phyloP scores from a whole-genome alignment of 2,888 invertebrate genomes.

The Selenia dentaria region DNA sequence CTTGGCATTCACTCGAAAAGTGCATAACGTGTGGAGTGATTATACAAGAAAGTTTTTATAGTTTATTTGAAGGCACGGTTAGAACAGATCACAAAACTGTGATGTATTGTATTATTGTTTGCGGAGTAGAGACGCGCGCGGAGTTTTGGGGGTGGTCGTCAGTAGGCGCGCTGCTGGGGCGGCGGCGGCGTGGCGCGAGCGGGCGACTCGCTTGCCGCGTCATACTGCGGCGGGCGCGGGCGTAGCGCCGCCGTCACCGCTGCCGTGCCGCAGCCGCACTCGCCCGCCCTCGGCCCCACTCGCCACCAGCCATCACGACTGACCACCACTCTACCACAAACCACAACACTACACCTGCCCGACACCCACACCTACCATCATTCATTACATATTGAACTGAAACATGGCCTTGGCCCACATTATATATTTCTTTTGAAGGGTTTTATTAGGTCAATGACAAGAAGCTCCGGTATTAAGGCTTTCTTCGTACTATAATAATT shows the following conservation, averaged over 20 bases:
- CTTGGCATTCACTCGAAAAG: slow-evolving; percentile 23
- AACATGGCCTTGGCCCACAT: slow-evolving; percentile 74
- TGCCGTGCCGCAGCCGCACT: slow-evolving; percentile 42
- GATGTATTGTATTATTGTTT: slow-evolving; percentile 35
- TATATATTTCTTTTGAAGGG: slow-evolving; percentile 54
- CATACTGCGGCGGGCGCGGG: slow-evolving; percentile 70
- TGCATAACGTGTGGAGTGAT: slow-evolving; percentile 21
- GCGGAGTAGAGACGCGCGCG: slow-evolving; percentile 24
- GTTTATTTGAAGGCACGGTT: slow-evolving; percentile 61
- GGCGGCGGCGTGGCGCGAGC: slow-evolving; percentile 51
- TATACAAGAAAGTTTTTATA: slow-evolving; percentile 6
- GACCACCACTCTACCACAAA: slow-evolving; percentile 12
- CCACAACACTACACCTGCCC: slow-evolving; percentile 2
- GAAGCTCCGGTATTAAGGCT: slow-evolving; percentile 19
- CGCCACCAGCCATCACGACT: slow-evolving; percentile 22
- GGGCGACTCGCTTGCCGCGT: slow-evolving; percentile 70
- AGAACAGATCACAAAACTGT: slow-evolving; percentile 31
- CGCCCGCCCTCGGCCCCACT: slow-evolving; percentile 47
- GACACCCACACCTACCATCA: slow-evolving; percentile 53
- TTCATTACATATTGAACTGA: slow-evolving; percentile 68
- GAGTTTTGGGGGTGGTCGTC: slow-evolving; percentile 18
- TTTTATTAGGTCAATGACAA: slow-evolving; percentile 62
- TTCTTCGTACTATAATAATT: too few species aligned
- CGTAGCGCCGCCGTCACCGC: slow-evolving; percentile 31
- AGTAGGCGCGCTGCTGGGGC: slow-evolving; percentile 34